These are phyloP conservation scores for Heliconius cydno DNA, from an alignment of 2,888 invertebrate species.

Conservation along the genomic window DNA sequence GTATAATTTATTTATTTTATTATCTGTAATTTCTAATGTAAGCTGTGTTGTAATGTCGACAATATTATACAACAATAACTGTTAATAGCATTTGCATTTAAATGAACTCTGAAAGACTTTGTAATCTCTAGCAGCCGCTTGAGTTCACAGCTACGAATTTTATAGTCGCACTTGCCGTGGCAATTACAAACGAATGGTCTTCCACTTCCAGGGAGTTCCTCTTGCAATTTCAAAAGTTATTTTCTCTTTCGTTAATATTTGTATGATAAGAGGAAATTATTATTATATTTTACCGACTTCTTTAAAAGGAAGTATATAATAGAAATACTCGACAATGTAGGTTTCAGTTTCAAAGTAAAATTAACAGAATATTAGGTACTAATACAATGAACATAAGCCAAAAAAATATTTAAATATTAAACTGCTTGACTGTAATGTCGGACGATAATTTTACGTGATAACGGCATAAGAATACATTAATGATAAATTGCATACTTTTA, in stretches of 20 bases:
- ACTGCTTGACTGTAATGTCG: too few relatives aligned
- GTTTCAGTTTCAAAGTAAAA: too few relatives aligned
- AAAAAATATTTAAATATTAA: too few relatives aligned
- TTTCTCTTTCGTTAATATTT: conserved; percentile 36
- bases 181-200: conserved; percentile 51
- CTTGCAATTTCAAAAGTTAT: conserved; percentile 27
- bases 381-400: too few relatives aligned
- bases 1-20: not conserved
- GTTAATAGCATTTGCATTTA: conserved; percentile 66
- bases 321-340: too few relatives aligned
- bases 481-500: too few relatives aligned
- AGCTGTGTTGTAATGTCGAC: conserved; percentile 8
- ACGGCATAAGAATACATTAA: too few relatives aligned
- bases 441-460: too few relatives aligned
- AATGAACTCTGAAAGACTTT: conserved; percentile 78
- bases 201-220: conserved; percentile 30
- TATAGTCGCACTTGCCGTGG: conserved; percentile 51
- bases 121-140: conserved; percentile 68
- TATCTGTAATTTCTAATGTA: not conserved
- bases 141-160: conserved; percentile 63
- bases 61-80: conserved; percentile 30
- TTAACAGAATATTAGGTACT: too few relatives aligned
- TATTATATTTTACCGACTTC: not conserved
- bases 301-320: too few relatives aligned
- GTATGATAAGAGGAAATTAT: conserved; percentile 6